A percentile compares a stretch with the other conserved stretches of the same genome.
These are phyloP conservation scores for Metopolophium dirhodum DNA, from an alignment of 1,140 invertebrate species.

Conservation along the genomic window DNA sequence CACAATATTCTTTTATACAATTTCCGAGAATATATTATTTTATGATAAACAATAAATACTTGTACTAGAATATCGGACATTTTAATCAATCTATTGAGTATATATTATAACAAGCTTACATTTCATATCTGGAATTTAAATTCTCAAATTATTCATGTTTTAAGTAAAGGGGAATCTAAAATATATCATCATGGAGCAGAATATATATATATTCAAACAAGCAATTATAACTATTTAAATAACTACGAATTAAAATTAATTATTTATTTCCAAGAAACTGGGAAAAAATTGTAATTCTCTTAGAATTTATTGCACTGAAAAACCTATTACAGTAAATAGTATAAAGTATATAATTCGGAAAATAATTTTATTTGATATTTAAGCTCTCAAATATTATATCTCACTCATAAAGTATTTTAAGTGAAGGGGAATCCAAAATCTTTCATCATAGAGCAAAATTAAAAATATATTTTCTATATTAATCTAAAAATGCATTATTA, in stretches of 20 bases:
- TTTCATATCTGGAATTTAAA: neutral
- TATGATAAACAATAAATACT: too few species aligned
- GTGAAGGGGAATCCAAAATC: neutral
- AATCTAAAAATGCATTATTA: neutral
- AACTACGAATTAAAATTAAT: neutral
- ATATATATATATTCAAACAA: neutral
- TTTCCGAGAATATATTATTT: neutral
- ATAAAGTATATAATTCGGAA: neutral
- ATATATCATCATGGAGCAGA: slow-evolving; percentile 15
- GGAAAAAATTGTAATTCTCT: neutral
- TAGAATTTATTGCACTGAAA: neutral
- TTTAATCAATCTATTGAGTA: too few species aligned
- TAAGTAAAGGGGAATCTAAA: slow-evolving; percentile 29
- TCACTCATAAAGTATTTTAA: slow-evolving; percentile 14
- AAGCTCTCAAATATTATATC: neutral
- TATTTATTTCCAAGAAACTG: too few species aligned
- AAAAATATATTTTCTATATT: neutral
- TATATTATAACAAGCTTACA: too few species aligned
- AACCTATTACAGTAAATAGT: neutral
- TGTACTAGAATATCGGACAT: too few species aligned
- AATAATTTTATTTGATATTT: neutral
- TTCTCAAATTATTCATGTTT: slow-evolving; percentile 50
- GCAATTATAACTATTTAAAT: neutral
- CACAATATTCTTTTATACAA: neutral
- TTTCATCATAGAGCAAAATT: slow-evolving; percentile 6